Evolutionary conservation across 1,140 invertebrate genomes (phyloP).

Genomic region (Drosophila sturtevanti): DNA sequence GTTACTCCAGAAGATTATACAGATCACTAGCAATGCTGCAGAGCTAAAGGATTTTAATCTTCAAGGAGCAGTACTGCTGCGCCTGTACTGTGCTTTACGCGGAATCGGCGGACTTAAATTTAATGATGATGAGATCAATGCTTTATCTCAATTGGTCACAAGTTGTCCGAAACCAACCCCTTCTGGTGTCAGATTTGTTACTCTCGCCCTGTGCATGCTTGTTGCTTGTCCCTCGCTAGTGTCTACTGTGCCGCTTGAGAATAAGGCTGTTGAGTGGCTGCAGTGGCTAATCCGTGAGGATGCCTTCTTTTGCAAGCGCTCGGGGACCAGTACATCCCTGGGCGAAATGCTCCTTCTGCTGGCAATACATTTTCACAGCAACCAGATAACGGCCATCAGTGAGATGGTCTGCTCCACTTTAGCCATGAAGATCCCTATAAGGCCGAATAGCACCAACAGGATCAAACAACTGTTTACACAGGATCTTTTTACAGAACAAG

Average conservation of each 20-base stretch:
- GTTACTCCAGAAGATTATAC: slow-evolving; percentile 87
- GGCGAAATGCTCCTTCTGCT: slow-evolving; percentile 98
- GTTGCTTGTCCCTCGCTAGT: slow-evolving; percentile 96
- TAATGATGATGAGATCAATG: slow-evolving; percentile 95
- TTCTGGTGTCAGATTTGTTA: slow-evolving; percentile 96
- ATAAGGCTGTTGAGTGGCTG: slow-evolving; percentile 96
- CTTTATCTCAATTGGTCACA: slow-evolving; percentile 93
- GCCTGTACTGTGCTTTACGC: slow-evolving; percentile 95
- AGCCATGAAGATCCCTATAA: slow-evolving; percentile 96
- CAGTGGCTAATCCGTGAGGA: slow-evolving; percentile 96
- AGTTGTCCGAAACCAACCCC: slow-evolving; percentile 94
- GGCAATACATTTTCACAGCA: slow-evolving; percentile 98
- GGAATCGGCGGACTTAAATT: slow-evolving; percentile 97
- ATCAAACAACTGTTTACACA: slow-evolving; percentile 98
- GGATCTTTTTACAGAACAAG: slow-evolving; percentile 98
- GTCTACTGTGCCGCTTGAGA: slow-evolving; percentile 90
- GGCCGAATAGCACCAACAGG: slow-evolving; percentile 94
- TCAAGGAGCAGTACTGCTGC: slow-evolving; percentile 90
- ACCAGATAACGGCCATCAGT: slow-evolving; percentile 94
- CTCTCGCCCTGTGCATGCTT: slow-evolving; percentile 96
- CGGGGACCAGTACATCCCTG: slow-evolving; percentile 92
- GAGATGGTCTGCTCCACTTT: slow-evolving; percentile 96
- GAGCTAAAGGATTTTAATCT: slow-evolving; percentile 86
- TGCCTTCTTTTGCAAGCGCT: slow-evolving; percentile 91
- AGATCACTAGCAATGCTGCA: slow-evolving; percentile 84